Conservation (phyloP, 2,113 vertebrate species). For the Megaleporinus macrocephalus region DNA sequence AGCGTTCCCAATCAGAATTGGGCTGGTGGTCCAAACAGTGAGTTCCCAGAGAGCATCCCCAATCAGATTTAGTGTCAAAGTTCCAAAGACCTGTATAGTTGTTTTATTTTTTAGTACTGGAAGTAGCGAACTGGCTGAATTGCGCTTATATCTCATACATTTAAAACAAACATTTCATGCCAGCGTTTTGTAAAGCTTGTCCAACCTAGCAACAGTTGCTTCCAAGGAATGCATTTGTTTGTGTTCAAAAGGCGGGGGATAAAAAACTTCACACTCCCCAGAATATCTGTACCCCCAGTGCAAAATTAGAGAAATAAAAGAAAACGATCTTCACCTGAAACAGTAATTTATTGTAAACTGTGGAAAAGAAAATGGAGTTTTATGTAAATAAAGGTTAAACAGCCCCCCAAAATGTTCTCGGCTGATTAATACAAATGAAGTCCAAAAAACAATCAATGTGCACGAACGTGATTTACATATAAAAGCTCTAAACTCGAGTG, state of each 20-base stretch:
- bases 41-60: no score
- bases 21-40: no score
- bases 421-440: not conserved
- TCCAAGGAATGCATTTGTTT: not conserved
- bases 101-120: no score
- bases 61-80: no score
- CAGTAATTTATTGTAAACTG: slow-evolving; percentile 74
- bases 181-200: not conserved
- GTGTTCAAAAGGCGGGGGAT: not conserved
- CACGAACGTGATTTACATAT: not conserved
- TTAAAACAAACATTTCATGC: not conserved
- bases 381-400: slow-evolving; percentile 74
- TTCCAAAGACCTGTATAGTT: no score
- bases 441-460: not conserved
- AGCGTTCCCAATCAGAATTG: no score
- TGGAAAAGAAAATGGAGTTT: slow-evolving; percentile 61
- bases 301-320: slow-evolving; percentile 42
- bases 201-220: not conserved
- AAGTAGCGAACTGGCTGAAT: no score
- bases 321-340: slow-evolving; percentile 44
- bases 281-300: slow-evolving; percentile 38
- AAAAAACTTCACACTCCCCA: not conserved
- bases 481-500: not conserved
- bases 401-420: not conserved
- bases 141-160: not conserved